phyloP scores from a whole-genome alignment of 2,113 vertebrate species.

The Eretmochelys imbricata region DNA sequence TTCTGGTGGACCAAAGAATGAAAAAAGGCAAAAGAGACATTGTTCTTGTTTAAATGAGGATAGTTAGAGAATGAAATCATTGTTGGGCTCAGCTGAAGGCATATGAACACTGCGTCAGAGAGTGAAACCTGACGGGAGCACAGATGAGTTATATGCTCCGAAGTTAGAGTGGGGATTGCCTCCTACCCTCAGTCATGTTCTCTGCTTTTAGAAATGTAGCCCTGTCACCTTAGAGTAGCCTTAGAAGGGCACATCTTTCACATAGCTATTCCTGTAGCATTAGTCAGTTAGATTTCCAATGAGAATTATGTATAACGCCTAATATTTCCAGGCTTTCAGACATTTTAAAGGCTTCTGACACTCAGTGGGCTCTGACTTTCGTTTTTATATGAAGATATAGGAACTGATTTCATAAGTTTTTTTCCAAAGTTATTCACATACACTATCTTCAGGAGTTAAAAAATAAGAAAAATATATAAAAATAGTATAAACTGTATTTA shows the following conservation, averaged over 20 bases:
- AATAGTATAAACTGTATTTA: not conserved
- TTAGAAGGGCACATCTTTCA: not conserved
- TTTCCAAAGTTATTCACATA: not conserved
- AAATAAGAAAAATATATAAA: not conserved
- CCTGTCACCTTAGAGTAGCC: not conserved
- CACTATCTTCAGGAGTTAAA: not conserved
- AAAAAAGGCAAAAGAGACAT: not conserved
- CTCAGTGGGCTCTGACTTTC: not conserved
- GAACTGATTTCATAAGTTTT: too few species aligned
- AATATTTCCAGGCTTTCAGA: not conserved
- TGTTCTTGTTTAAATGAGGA: not conserved
- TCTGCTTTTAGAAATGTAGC: not conserved
- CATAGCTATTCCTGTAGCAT: not conserved
- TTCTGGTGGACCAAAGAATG: not conserved
- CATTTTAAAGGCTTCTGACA: not conserved
- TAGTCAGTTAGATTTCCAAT: not conserved
- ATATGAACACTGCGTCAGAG: not conserved
- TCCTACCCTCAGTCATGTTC: not conserved
- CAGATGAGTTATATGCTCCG: not conserved
- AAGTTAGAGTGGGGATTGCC: not conserved
- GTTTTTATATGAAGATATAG: not conserved
- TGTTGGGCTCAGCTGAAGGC: accelerated
- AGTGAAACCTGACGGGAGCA: not conserved
- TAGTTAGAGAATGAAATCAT: accelerated
- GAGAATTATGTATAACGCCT: not conserved